These are phyloP conservation scores for Camarhynchus parvulus DNA, from an alignment of 2,113 vertebrate genomes.

Conservation along the genomic window DNA sequence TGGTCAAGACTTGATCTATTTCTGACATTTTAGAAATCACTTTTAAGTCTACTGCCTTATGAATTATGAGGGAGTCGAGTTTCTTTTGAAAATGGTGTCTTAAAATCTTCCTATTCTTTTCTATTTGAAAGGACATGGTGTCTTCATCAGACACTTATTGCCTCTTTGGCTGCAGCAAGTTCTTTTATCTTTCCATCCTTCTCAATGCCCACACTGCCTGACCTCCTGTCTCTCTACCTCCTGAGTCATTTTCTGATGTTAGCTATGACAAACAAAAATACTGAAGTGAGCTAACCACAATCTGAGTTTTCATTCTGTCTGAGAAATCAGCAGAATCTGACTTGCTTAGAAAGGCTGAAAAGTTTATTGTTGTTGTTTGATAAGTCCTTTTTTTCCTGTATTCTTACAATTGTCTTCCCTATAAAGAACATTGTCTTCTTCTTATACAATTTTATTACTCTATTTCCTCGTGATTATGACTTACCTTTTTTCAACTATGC, in stretches of 20 bases:
- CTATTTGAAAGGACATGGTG: background rate
- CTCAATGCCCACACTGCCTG: background rate
- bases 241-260: conserved; percentile 42
- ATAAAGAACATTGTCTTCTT: background rate
- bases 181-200: conserved; percentile 23
- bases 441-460: background rate
- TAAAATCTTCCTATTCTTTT: background rate
- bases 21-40: background rate
- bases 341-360: background rate
- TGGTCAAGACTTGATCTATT: background rate
- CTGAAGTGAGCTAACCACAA: background rate
- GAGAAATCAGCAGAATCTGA: background rate
- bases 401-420: background rate
- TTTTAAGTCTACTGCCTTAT: background rate
- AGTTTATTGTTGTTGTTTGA: background rate
- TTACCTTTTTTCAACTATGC: background rate
- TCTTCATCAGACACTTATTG: background rate
- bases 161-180: background rate
- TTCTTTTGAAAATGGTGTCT: background rate
- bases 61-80: background rate
- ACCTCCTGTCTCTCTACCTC: conserved; percentile 6
- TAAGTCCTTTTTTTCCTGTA: background rate
- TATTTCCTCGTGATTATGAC: background rate
- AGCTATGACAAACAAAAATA: conserved; percentile 38
- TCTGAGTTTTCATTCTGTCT: background rate